These are phyloP conservation scores for Porites australiensis DNA, from an alignment of 64 coral and sea anemone genomes.

Conservation along the genomic window DNA sequence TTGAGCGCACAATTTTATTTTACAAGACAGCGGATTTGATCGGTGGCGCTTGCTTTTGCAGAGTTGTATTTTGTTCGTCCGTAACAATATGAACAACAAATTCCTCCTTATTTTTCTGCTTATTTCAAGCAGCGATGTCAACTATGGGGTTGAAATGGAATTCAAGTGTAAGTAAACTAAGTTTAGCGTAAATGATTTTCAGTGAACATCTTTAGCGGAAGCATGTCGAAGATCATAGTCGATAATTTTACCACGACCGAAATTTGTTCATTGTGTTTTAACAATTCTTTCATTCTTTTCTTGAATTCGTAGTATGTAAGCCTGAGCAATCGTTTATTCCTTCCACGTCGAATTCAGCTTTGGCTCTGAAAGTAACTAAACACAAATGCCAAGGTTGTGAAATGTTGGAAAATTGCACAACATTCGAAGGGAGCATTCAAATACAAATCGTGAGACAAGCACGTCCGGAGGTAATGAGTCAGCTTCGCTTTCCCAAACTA, in stretches of 20 bases:
- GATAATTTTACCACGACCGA: not conserved
- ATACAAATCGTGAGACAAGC: slow-evolving; percentile 66
- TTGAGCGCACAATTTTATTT: not conserved
- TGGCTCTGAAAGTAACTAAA: slow-evolving; percentile 19
- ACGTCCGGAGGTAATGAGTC: slow-evolving; percentile 40
- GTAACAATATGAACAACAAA: not conserved
- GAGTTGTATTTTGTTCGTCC: not conserved
- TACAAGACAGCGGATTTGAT: slow-evolving; percentile 1
- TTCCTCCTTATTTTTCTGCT: not conserved
- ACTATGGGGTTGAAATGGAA: slow-evolving; percentile 7
- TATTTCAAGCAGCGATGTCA: not conserved
- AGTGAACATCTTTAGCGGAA: not conserved
- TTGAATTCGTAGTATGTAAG: slow-evolving; percentile 4
- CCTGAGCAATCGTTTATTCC: no score
- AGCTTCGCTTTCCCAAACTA: slow-evolving; percentile 89
- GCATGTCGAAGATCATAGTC: not conserved
- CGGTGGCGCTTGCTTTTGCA: no score
- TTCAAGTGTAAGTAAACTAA: slow-evolving; percentile 41
- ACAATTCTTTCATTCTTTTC: not conserved
- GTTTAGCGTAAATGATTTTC: not conserved
- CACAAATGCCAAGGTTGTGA: slow-evolving; percentile 63
- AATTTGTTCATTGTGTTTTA: slow-evolving; percentile 20
- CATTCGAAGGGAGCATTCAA: slow-evolving; percentile 84
- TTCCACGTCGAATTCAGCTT: not conserved
- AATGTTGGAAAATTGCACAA: slow-evolving; percentile 78